phyloP scores from a whole-genome alignment of 2,888 invertebrate species.

The Agrochola macilenta region DNA sequence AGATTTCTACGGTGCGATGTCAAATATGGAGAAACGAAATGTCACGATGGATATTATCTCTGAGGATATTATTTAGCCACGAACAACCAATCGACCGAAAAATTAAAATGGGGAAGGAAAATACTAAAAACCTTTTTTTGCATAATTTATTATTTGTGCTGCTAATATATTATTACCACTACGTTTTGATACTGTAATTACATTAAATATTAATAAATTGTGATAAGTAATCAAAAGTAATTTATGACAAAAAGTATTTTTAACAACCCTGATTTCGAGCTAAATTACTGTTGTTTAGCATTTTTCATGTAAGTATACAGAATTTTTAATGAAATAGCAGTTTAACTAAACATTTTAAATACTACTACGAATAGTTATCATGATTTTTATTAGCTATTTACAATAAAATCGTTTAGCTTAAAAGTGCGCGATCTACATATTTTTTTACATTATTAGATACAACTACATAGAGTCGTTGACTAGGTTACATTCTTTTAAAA shows the following conservation, averaged over 20 bases:
- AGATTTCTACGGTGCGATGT: too few relatives aligned
- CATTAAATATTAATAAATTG: slow-evolving; percentile 18
- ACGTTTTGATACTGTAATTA: slow-evolving; percentile 56
- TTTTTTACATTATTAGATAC: slow-evolving; percentile 37
- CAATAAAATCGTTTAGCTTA: slow-evolving; percentile 28
- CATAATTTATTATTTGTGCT: slow-evolving; percentile 60
- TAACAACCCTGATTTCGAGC: slow-evolving; percentile 61
- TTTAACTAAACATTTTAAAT: slow-evolving; percentile 11
- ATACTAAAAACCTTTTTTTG: background rate
- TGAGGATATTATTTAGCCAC: background rate
- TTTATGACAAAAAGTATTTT: slow-evolving; percentile 14
- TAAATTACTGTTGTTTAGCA: slow-evolving; percentile 31
- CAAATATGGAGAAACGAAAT: too few relatives aligned
- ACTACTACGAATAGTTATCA: slow-evolving; percentile 9
- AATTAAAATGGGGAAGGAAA: slow-evolving; percentile 4
- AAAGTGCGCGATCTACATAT: slow-evolving; percentile 24
- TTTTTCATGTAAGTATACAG: slow-evolving; percentile 22
- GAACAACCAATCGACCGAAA: background rate
- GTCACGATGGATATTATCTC: too few relatives aligned
- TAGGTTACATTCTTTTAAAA: slow-evolving; percentile 48
- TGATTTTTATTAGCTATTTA: slow-evolving; percentile 45
- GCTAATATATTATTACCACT: slow-evolving; percentile 51
- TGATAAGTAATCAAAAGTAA: slow-evolving; percentile 27
- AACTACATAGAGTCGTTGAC: slow-evolving; percentile 26
- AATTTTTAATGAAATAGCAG: slow-evolving; percentile 2